These are phyloP conservation scores for Aplidium turbinatum DNA, from an alignment of 23 tunicate species.

Conservation along the genomic window DNA sequence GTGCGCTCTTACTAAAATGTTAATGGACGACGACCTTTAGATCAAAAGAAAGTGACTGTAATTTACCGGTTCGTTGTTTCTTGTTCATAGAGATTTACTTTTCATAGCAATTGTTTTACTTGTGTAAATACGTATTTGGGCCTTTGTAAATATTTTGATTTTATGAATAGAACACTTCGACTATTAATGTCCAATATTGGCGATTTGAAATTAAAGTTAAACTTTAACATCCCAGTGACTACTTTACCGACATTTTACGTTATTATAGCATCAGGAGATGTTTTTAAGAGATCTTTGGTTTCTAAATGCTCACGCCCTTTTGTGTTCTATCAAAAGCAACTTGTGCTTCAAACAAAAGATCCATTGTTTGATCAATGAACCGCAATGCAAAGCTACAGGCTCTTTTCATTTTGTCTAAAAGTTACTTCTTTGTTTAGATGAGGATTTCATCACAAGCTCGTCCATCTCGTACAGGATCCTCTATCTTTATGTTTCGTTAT, in stretches of 20 bases:
- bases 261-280: neutral
- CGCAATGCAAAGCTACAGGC: neutral
- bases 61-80: too few relatives aligned
- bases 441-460: constrained; percentile 22
- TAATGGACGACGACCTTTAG: too few relatives aligned
- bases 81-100: neutral
- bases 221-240: too few relatives aligned
- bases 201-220: neutral
- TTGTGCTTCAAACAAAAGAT: too few relatives aligned
- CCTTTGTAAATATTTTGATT: neutral
- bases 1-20: too few relatives aligned
- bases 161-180: neutral
- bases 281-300: neutral
- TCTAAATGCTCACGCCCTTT: neutral
- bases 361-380: too few relatives aligned
- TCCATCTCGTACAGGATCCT: constrained; percentile 18
- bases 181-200: neutral
- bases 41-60: too few relatives aligned
- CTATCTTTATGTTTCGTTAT: constrained; percentile 56
- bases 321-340: too few relatives aligned
- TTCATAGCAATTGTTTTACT: too few relatives aligned
- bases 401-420: neutral
- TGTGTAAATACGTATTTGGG: too few relatives aligned
- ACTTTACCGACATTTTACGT: too few relatives aligned
- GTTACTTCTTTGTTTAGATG: constrained; percentile 27